Conservation (phyloP, 2,113 vertebrate genomes). For the Vidua macroura region DNA sequence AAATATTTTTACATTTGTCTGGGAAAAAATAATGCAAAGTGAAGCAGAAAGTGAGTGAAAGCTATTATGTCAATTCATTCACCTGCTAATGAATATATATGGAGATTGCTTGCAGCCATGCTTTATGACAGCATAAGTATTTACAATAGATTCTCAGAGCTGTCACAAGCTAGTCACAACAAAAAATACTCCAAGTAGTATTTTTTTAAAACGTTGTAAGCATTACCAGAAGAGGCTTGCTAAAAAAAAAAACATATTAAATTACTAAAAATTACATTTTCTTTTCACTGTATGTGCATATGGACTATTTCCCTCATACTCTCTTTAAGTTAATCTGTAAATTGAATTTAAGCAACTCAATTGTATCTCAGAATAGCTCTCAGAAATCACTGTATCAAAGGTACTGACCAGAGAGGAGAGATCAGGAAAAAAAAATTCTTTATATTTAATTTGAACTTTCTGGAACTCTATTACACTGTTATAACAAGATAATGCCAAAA, state of each 20-base stretch:
- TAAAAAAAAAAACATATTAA: neutral
- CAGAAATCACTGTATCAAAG: neutral
- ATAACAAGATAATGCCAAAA: neutral
- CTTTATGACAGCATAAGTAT: neutral
- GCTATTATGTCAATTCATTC: neutral
- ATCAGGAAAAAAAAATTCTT: neutral
- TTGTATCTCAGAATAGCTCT: neutral
- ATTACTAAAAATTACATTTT: neutral
- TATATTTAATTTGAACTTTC: neutral
- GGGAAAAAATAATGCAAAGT: neutral
- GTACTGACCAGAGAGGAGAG: neutral
- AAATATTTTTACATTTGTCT: constrained; percentile 16
- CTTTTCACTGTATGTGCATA: neutral
- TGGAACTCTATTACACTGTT: neutral
- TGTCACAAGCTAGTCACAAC: neutral
- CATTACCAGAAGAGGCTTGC: neutral
- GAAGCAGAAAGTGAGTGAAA: neutral
- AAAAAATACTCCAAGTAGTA: neutral
- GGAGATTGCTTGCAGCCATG: neutral
- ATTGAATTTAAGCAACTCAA: neutral
- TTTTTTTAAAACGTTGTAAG: neutral
- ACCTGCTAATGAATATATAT: neutral
- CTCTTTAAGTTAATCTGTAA: neutral
- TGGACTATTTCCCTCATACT: neutral
- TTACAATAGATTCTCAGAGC: neutral